Base-by-base conservation (phyloP, 2,797 vertebrate species). In the Cossypha dichroa region DNA sequence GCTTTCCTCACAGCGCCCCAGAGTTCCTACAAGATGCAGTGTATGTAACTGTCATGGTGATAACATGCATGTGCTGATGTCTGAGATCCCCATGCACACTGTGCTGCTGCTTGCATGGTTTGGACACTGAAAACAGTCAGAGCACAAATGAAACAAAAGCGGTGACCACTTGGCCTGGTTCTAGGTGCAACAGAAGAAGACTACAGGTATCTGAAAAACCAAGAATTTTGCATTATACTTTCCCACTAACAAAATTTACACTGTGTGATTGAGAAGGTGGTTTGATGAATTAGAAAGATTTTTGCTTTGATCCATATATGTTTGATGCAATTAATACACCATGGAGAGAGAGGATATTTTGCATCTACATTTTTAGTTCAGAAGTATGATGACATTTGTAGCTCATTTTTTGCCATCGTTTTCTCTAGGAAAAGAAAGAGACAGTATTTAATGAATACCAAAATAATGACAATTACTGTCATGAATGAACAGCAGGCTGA, bases 31-130 rank as follows among this genome's bases (percentile, higher is more conserved):
- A 16, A 31, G 31, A 33, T 54, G 33, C 31, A 34, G 13, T 51
- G 43, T 45, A 4, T 29, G 45, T 51, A 34, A 60, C 38, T 79
- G 34, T n/a, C 9, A 1, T 11, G 5, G 20, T 64, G 60, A 6
- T 73, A 31, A 18, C 5, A 5, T 13, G 6, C 1, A 2, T 5
- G 29, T 52, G 40, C 34, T 1, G 4, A 4, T 76, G 0, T 22
- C 23, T 23, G 69, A 59, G 34, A 21, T 60, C 19, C 19, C 28
- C 13, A 5, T 29, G 59, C 33, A 33, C 6, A 0, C 13, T 10
- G 33, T 51, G 25, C 13, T 66, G 64, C 29, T 48, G 28, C 31
- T 77, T 60, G 52, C 5, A 0, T 9, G 36, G 17, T 76, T 66
- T 77, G 46, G 46, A 45, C 23, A 10, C 13, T 64, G 58, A 33